Base-by-base conservation (phyloP, 2,888 invertebrate genomes). In the Andrena dorsata region DNA sequence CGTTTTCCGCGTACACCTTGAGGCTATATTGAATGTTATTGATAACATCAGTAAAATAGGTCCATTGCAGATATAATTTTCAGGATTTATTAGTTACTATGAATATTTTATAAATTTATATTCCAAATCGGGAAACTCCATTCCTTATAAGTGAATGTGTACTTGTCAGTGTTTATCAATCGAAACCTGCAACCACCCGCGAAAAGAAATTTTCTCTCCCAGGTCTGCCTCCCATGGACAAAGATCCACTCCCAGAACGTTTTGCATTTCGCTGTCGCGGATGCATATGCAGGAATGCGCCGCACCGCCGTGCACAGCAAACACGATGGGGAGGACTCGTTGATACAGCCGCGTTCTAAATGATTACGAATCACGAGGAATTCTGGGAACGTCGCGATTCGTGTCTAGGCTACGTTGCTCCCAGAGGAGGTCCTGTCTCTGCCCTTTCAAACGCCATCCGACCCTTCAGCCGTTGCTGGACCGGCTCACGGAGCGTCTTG, bases 401-500 rank as follows among this genome's bases (percentile, higher is more conserved):
- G 60, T 51, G 63, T 58, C 53, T 20, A n/a, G 70, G 49, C 66
- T 56, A 76, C 66, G 56, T 23, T 26, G 72, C 66, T 78, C 73
- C 84, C 70, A 20, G 5, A 66, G 77, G 78, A 75, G 66, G 64
- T 28, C 53, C 68, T 60, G 75, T 70, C 77, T 60, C 73, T 58
- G 63, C 66, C 73, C 74, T 81, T 76, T 82, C 81, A 70, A 63
- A 76, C 61, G 77, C 35, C 58, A 70, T 58, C 65, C 76, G 63
- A 75, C 72, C 82, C 84, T 70, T 75, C 69, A 72, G 75, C 76
- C 76, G 78, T 58, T 74, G 58, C 51, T 63, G 58, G 75, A 71
- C 58, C 53, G 82, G 68, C 69, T 74, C 76, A 69, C 49, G 75
- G 69, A 75, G 74, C 73, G 65, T 75, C 80, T 74, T 74, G 82